These are phyloP conservation scores for Coendou prehensilis DNA, from an alignment of 2,797 vertebrate genomes.

Conservation along the genomic window DNA sequence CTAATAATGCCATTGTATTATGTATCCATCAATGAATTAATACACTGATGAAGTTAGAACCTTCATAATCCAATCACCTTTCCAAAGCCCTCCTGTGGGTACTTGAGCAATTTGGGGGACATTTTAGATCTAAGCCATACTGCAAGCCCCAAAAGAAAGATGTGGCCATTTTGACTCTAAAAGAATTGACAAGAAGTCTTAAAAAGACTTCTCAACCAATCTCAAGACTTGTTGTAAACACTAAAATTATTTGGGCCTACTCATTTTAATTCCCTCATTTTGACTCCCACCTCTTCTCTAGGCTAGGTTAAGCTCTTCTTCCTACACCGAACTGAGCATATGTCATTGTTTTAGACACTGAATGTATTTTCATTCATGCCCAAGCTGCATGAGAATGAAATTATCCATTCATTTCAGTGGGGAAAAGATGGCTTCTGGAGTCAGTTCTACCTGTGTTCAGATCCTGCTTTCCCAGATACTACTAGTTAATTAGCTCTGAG, in stretches of 20 bases:
- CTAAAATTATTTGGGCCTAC: not conserved
- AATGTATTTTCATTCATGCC: not conserved
- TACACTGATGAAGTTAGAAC: not conserved
- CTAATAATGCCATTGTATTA: not conserved
- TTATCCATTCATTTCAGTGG: not conserved
- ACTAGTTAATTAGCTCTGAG: not conserved
- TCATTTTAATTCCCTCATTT: not conserved
- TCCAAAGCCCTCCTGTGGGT: not conserved
- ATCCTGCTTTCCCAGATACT: not conserved
- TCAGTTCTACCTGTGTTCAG: not conserved
- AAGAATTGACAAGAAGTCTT: not conserved
- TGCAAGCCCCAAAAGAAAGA: not conserved
- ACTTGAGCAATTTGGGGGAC: not conserved
- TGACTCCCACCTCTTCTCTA: not conserved
- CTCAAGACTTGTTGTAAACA: not conserved
- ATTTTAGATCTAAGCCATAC: not conserved
- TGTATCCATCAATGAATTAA: not conserved
- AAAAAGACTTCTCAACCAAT: not conserved
- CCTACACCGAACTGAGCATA: not conserved
- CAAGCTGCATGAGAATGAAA: not conserved
- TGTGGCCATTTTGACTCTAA: not conserved
- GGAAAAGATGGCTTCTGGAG: slow-evolving; percentile 4
- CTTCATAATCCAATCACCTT: not conserved
- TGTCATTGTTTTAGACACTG: not conserved
- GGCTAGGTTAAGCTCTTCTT: not conserved